Evolutionary conservation across 2,113 vertebrate genomes (phyloP).

Genomic region (Mandrillus leucophaeus): DNA sequence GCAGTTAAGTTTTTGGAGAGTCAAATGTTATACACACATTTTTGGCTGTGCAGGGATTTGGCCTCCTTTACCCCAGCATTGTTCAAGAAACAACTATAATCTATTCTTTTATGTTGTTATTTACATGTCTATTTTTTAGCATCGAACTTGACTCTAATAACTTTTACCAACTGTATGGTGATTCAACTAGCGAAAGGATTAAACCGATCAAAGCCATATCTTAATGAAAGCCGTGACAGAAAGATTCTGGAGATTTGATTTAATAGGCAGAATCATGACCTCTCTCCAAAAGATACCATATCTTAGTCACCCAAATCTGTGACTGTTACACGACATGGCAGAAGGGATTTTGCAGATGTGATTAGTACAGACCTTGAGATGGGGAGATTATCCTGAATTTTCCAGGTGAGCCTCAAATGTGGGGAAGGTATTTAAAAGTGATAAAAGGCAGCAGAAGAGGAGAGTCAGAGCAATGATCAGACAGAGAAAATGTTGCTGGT

Average conservation of each 20-base stretch:
- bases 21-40: neutral
- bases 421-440: neutral
- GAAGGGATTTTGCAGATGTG: neutral
- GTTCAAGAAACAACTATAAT: neutral
- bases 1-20: neutral
- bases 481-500: neutral
- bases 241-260: neutral
- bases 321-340: neutral
- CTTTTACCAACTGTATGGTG: neutral
- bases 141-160: neutral
- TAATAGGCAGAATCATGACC: neutral
- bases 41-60: neutral
- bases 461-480: too few relatives aligned
- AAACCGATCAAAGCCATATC: neutral
- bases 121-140: neutral
- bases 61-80: neutral
- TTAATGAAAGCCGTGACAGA: neutral
- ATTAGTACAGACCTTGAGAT: neutral
- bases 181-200: neutral
- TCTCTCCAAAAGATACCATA: rapidly evolving
- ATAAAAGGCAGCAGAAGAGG: neutral
- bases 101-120: neutral
- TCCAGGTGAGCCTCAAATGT: too few relatives aligned
- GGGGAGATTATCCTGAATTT: neutral
- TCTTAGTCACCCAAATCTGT: neutral